These are phyloP conservation scores for Brachionus plicatilis DNA, from an alignment of 1,140 invertebrate genomes.

Conservation along the genomic window DNA sequence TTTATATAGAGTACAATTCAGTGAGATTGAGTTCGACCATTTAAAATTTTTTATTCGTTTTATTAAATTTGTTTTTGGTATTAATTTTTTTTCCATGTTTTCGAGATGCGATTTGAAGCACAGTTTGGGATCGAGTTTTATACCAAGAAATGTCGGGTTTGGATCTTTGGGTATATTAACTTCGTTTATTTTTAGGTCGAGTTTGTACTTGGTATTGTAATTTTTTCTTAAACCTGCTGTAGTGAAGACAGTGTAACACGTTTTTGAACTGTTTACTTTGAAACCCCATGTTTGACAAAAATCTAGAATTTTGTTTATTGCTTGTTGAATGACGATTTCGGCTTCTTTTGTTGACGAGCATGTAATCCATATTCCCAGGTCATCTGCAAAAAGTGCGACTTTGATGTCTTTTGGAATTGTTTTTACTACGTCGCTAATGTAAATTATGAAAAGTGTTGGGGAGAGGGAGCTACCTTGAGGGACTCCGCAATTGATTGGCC, in stretches of 20 bases:
- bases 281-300: neutral
- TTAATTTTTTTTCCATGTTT: neutral
- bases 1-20: neutral
- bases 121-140: neutral
- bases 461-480: constrained; percentile 16
- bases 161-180: neutral
- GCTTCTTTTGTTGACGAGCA: neutral
- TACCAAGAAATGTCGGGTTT: neutral
- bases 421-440: neutral
- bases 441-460: constrained; percentile 5
- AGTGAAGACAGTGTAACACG: neutral
- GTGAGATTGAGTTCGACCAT: neutral
- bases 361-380: constrained; percentile 8
- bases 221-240: neutral
- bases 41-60: neutral
- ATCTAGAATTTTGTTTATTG: neutral
- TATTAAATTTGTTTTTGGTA: neutral
- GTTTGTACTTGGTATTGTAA: neutral
- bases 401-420: neutral
- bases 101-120: neutral
- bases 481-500: neutral
- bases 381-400: neutral
- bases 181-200: neutral
- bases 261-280: neutral
- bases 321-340: neutral